These are phyloP conservation scores for Marasmarcha lunaedactyla DNA, from an alignment of 2,888 invertebrate genomes.

Conservation along the genomic window DNA sequence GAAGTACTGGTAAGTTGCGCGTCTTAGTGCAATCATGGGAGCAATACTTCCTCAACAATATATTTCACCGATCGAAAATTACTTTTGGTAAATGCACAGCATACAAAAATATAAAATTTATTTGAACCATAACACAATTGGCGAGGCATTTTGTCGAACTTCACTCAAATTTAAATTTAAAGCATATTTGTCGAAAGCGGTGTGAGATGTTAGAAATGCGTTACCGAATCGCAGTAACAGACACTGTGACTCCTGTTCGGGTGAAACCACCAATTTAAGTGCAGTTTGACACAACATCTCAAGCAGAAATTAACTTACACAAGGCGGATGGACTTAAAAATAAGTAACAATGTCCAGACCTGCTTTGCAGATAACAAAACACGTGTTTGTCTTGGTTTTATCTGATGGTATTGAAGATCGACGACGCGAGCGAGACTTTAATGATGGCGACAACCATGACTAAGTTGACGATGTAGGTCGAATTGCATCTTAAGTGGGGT, in stretches of 20 bases:
- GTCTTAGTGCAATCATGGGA: no score
- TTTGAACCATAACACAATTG: conserved; percentile 3
- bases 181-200: conserved; percentile 42
- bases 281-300: conserved; percentile 68
- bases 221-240: conserved; percentile 24
- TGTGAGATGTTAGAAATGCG: conserved; percentile 35
- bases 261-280: conserved; percentile 63
- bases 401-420: conserved; percentile 67
- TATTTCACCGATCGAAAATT: conserved; percentile 3
- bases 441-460: conserved; percentile 66
- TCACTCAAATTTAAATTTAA: conserved; percentile 52
- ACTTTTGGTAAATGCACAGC: conserved; percentile 20
- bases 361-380: conserved; percentile 67
- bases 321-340: conserved; percentile 59
- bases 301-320: conserved; percentile 31
- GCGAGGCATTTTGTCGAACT: conserved; percentile 60
- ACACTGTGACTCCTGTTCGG: conserved; percentile 29
- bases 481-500: conserved; percentile 70
- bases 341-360: conserved; percentile 63
- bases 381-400: conserved; percentile 59
- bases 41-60: not conserved
- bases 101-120: conserved; percentile 9
- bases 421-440: conserved; percentile 62
- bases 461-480: conserved; percentile 68
- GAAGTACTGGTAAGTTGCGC: no score